Percentiles rank a stretch among this genome's conserved stretches.
Conservation (phyloP, 2,888 invertebrate species). For the Clostera curtula region DNA sequence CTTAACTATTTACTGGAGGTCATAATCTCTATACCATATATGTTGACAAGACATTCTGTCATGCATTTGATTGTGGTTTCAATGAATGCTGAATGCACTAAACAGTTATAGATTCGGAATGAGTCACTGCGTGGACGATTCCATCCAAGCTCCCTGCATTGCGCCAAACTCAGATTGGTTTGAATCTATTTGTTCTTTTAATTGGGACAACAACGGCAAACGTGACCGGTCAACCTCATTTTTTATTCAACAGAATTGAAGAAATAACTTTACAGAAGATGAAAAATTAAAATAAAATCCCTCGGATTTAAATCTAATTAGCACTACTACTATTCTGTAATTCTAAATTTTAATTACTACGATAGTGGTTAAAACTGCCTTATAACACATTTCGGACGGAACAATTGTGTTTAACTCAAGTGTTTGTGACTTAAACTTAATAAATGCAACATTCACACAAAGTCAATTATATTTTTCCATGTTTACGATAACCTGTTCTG, state of each 20-base stretch:
- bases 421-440: no score
- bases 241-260: no score
- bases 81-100: conserved; percentile 34
- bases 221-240: conserved; percentile 21
- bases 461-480: conserved; percentile 36
- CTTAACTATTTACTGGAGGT: no score
- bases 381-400: conserved; percentile 10
- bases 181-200: conserved; percentile 55
- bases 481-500: conserved; percentile 57
- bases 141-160: conserved; percentile 62
- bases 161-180: conserved; percentile 62
- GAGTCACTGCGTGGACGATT: conserved; percentile 52
- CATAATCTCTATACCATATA: not conserved
- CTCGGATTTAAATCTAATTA: no score
- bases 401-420: no score
- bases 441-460: no score
- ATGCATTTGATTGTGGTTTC: conserved; percentile 24
- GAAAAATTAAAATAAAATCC: no score
- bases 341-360: no score
- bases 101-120: conserved; percentile 54
- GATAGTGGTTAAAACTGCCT: conserved; percentile 23
- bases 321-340: no score
- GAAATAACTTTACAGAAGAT: no score
- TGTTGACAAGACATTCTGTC: not conserved
- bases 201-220: conserved; percentile 41